phyloP scores from a whole-genome alignment of 2,113 vertebrate species.

The Todiramphus chloris region DNA sequence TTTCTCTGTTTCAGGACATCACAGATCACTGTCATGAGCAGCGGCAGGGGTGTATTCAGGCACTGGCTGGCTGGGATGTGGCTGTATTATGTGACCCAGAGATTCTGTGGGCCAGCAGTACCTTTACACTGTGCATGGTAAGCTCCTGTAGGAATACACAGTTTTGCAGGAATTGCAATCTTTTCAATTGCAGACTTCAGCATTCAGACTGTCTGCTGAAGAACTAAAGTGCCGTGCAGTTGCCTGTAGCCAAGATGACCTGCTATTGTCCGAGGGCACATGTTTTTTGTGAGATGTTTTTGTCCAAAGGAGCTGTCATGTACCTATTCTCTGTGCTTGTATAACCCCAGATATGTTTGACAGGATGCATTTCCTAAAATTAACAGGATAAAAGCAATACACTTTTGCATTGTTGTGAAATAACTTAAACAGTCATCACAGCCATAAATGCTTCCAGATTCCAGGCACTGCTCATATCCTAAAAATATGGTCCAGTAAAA shows the following conservation, averaged over 20 bases:
- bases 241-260: background rate
- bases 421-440: background rate
- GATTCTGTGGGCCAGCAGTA: background rate
- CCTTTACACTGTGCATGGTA: background rate
- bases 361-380: background rate
- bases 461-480: background rate
- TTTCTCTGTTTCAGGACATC: background rate
- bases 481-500: background rate
- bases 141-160: background rate
- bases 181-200: background rate
- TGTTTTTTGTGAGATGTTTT: background rate
- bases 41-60: background rate
- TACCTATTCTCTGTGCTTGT: background rate
- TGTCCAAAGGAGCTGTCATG: background rate
- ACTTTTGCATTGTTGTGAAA: background rate
- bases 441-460: background rate
- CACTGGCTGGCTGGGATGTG: background rate
- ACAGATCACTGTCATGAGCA: background rate
- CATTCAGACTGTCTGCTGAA: background rate
- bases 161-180: background rate
- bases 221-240: background rate
- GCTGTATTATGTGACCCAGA: background rate
- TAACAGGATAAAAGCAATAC: background rate
- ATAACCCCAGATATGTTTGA: background rate
- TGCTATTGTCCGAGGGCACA: accelerated